Percentiles rank a stretch among this genome's conserved stretches.
These are phyloP conservation scores for Mustela erminea DNA, from an alignment of 2,797 vertebrate genomes.

Conservation along the genomic window DNA sequence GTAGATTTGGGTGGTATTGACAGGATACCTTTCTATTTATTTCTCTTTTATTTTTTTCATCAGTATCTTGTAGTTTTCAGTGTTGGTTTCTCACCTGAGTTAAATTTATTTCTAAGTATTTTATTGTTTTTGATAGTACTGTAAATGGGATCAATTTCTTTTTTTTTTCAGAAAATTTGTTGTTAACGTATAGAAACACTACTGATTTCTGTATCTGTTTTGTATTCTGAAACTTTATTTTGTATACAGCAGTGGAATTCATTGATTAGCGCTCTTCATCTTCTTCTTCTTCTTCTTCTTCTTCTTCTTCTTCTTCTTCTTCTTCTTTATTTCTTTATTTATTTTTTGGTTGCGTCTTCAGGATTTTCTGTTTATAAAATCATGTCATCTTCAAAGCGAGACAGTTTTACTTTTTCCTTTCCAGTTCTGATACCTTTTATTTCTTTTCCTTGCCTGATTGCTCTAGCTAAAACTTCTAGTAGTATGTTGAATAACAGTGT, in stretches of 20 bases:
- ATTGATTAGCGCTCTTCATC: background rate
- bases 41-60: background rate
- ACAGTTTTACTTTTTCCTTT: background rate
- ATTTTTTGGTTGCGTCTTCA: background rate
- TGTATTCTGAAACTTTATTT: background rate
- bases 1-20: background rate
- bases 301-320: too few relatives aligned
- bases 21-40: background rate
- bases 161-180: background rate
- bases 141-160: background rate
- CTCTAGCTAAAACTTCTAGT: background rate
- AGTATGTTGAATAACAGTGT: background rate
- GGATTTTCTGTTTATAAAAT: background rate
- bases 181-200: background rate
- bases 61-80: background rate
- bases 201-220: background rate
- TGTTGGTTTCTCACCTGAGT: background rate
- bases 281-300: too few relatives aligned
- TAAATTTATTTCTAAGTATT: background rate
- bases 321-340: background rate
- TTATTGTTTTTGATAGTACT: background rate
- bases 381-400: background rate
- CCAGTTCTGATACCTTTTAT: background rate
- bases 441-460: background rate
- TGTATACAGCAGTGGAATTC: background rate